phyloP scores from a whole-genome alignment of 2,113 vertebrate genomes.

The Elanoides forficatus region DNA sequence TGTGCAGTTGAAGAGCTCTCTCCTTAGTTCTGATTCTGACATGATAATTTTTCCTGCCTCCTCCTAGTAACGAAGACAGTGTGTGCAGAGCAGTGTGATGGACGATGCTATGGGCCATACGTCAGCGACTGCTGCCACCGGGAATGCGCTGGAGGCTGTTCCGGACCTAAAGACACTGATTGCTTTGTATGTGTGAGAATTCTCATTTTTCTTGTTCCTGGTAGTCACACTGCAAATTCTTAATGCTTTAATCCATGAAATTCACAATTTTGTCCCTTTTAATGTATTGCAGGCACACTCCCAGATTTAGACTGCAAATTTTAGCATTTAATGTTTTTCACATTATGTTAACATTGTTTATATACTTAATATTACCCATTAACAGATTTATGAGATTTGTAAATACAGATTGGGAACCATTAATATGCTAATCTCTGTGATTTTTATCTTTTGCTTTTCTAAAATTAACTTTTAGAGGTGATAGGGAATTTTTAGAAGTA shows the following conservation, averaged over 20 bases:
- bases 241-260: not conserved
- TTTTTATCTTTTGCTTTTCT: slow-evolving; percentile 64
- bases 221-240: not conserved
- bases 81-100: slow-evolving; percentile 95
- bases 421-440: slow-evolving; percentile 42
- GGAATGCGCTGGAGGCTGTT: slow-evolving; percentile 94
- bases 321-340: slow-evolving; percentile 28
- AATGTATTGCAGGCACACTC: not conserved
- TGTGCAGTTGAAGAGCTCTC: too few species aligned
- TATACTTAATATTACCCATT: slow-evolving; percentile 35
- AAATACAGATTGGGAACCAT: slow-evolving; percentile 37
- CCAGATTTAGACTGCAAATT: not conserved
- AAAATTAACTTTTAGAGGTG: slow-evolving; percentile 35
- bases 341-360: slow-evolving; percentile 25
- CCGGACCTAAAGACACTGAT: slow-evolving; percentile 93
- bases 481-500: not conserved
- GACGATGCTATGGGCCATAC: slow-evolving; percentile 92
- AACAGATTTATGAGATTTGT: slow-evolving; percentile 44
- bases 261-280: not conserved
- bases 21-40: not conserved
- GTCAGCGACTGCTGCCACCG: slow-evolving; percentile 97
- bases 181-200: slow-evolving; percentile 87
- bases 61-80: slow-evolving; percentile 91
- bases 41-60: not conserved
- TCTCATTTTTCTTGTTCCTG: not conserved